phyloP scores from a whole-genome alignment of 2,797 vertebrate genomes.

The Sebastes taczanowskii region DNA sequence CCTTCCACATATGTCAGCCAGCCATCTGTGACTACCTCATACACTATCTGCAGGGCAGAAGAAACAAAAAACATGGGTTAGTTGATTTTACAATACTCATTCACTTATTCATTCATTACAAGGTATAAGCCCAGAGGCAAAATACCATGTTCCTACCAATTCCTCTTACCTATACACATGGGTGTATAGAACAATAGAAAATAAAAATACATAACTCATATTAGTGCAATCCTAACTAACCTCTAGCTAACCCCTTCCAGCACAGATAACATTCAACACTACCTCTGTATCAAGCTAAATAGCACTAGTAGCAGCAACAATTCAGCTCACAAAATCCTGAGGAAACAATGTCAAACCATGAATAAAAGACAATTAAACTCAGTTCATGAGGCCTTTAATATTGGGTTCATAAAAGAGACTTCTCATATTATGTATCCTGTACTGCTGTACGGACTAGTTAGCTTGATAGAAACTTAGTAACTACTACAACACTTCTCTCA shows the following conservation, averaged over 20 bases:
- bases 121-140: not conserved
- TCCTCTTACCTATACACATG: not conserved
- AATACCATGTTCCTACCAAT: not conserved
- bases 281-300: not conserved
- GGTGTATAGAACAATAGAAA: not conserved
- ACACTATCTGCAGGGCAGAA: conserved; percentile 68
- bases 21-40: conserved; percentile 93
- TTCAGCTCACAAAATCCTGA: not conserved
- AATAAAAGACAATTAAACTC: not conserved
- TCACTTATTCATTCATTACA: not conserved
- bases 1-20: conserved; percentile 99
- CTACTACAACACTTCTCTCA: not conserved
- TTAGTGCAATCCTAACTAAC: not conserved
- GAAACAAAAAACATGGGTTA: conserved; percentile 8
- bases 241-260: not conserved
- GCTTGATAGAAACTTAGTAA: not conserved
- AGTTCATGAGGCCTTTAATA: not conserved
- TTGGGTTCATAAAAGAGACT: not conserved
- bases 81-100: not conserved
- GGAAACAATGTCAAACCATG: not conserved
- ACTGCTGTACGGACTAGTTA: not conserved
- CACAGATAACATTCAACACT: not conserved
- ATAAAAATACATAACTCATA: not conserved
- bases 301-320: not conserved
- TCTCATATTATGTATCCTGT: not conserved